Percentiles rank a stretch among this genome's conserved stretches.
Evolutionary conservation across 2,888 invertebrate genomes (phyloP).

Genomic region (Plutella xylostella): DNA sequence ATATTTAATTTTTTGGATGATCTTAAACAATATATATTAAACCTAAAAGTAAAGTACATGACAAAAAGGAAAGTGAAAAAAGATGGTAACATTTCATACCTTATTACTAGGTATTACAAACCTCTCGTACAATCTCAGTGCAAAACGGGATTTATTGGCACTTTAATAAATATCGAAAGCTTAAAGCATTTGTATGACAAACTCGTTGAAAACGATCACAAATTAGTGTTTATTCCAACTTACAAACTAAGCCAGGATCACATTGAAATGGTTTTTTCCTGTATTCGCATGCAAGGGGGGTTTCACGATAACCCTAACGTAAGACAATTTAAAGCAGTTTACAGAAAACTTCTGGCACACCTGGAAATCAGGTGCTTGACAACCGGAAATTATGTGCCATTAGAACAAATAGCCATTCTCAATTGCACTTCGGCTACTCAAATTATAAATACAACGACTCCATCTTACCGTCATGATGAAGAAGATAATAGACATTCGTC

Average conservation of each 20-base stretch:
- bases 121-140: background rate
- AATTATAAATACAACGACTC: constrained; percentile 6
- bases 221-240: constrained; percentile 3
- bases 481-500: background rate
- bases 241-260: constrained; percentile 17
- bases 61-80: constrained; percentile 1
- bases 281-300: constrained; percentile 11
- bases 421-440: constrained; percentile 10
- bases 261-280: constrained; percentile 13
- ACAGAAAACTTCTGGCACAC: constrained; percentile 4
- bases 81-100: background rate
- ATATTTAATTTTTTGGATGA: constrained; percentile 4
- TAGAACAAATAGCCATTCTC: constrained; percentile 11
- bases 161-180: constrained; percentile 7
- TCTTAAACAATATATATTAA: constrained; percentile 1
- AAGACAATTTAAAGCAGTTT: background rate
- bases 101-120: background rate
- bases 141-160: constrained; percentile 12
- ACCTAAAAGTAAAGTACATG: background rate
- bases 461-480: constrained; percentile 4
- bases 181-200: background rate
- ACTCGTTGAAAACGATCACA: background rate
- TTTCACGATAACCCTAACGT: constrained; percentile 2
- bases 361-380: constrained; percentile 5
- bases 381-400: constrained; percentile 11